These are phyloP conservation scores for Lepidocyrtinus sp. DNA, from an alignment of 2,888 invertebrate species.

Conservation along the genomic window DNA sequence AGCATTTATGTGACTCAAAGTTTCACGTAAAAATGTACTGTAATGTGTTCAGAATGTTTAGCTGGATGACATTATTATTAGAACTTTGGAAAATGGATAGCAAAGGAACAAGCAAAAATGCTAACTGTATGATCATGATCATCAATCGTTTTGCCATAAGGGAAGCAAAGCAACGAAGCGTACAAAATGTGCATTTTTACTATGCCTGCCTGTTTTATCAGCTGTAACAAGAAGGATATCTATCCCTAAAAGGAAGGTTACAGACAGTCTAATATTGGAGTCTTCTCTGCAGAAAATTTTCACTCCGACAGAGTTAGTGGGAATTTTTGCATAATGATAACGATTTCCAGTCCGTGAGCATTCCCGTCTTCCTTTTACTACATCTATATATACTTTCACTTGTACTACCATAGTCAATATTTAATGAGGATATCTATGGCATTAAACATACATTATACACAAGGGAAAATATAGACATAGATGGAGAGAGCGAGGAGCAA, in stretches of 20 bases:
- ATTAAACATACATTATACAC: too few species aligned
- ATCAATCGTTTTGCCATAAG: neutral
- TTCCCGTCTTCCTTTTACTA: neutral
- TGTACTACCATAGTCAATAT: neutral
- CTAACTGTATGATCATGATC: neutral
- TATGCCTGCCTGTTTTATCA: slow-evolving; percentile 27
- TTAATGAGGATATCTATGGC: neutral
- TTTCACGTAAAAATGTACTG: neutral
- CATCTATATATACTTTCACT: neutral
- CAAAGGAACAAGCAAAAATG: neutral
- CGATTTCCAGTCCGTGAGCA: neutral
- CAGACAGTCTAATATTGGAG: neutral
- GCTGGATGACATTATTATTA: neutral
- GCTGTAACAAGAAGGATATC: slow-evolving; percentile 27
- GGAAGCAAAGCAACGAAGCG: neutral
- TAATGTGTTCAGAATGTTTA: too few species aligned
- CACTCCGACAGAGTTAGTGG: neutral
- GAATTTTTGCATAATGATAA: neutral
- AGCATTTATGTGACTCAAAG: neutral
- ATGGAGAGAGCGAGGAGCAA: neutral
- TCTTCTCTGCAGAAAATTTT: neutral
- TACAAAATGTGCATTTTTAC: neutral
- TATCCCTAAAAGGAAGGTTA: slow-evolving; percentile 34
- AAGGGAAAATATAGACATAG: too few species aligned
- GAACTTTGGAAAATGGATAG: neutral